phyloP scores from a whole-genome alignment of 92 coral and sea anemone species.

The Muricea muricata region DNA sequence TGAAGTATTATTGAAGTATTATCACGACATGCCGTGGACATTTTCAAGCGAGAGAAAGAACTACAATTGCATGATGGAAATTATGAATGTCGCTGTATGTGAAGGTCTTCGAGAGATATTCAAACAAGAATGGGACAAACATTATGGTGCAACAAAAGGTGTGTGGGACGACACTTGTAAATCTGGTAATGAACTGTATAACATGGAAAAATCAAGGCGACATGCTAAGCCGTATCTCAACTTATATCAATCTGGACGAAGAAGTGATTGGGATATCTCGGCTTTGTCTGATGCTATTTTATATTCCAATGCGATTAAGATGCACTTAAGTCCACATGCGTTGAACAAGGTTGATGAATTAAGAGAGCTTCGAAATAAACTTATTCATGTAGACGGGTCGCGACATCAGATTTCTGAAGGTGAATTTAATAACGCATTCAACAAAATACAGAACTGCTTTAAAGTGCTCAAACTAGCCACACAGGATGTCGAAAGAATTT shows the following conservation, averaged over 20 bases:
- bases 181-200: neutral
- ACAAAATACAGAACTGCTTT: neutral
- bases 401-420: no score
- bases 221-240: neutral
- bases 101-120: constrained; percentile 1
- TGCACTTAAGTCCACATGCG: neutral
- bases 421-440: neutral
- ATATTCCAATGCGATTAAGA: neutral
- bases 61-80: neutral
- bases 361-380: neutral
- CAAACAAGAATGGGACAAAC: constrained; percentile 12
- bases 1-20: no score
- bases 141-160: neutral
- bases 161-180: neutral
- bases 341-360: neutral
- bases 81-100: neutral
- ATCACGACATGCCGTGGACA: neutral
- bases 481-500: neutral
- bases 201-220: neutral
- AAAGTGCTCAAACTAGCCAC: neutral
- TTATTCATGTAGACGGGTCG: neutral
- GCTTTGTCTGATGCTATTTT: neutral
- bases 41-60: neutral
- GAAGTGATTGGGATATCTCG: neutral
- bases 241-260: neutral